Conservation (phyloP, 2,113 vertebrate species). For the Lamprotornis superbus region DNA sequence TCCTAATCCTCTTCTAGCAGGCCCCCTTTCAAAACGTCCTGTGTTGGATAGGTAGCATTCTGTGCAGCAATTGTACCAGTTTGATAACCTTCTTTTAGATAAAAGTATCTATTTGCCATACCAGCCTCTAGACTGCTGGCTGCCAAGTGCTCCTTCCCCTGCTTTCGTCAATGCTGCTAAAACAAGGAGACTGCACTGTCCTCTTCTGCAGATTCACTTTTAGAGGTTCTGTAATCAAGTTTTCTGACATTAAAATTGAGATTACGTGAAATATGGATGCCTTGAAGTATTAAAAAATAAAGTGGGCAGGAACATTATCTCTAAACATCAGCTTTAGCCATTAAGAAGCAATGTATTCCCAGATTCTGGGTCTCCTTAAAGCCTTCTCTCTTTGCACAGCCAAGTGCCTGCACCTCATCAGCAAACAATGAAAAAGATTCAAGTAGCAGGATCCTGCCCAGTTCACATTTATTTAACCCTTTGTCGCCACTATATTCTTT, state of each 20-base stretch:
- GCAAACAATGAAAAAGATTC: conserved; percentile 36
- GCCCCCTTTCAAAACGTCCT: neutral
- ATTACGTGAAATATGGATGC: neutral
- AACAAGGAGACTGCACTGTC: neutral
- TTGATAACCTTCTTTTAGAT: neutral
- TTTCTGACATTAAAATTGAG: neutral
- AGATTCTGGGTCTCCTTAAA: conserved; percentile 24
- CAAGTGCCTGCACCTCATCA: conserved; percentile 50
- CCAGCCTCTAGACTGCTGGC: neutral
- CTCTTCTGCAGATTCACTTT: neutral
- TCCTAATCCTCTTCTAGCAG: neutral
- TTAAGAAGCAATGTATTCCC: neutral
- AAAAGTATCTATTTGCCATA: neutral
- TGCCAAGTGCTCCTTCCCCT: neutral
- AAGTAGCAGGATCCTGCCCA: conserved; percentile 5
- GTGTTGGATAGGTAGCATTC: neutral
- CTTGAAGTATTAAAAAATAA: conserved; percentile 20
- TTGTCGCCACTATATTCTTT: neutral
- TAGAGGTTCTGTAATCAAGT: neutral
- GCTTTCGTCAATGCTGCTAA: neutral
- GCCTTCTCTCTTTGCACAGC: neutral
- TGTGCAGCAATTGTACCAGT: neutral
- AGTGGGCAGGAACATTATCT: neutral
- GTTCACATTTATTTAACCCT: conserved; percentile 33
- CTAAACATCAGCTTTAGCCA: neutral